phyloP scores from a whole-genome alignment of 2,113 vertebrate genomes.

The Platanista minor region DNA sequence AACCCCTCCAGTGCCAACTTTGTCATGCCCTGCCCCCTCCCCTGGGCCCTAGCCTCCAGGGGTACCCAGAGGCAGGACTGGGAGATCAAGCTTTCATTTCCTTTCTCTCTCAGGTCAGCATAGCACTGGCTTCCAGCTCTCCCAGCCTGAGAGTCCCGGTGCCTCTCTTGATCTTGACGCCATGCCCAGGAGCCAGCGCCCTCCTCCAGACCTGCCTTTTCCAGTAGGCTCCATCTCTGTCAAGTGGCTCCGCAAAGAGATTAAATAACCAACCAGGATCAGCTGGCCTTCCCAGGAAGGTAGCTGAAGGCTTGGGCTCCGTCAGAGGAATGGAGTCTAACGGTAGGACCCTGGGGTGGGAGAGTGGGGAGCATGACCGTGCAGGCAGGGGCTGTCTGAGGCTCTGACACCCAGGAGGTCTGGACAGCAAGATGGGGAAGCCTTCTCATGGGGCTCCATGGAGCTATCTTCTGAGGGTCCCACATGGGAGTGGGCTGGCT shows the following conservation, averaged over 20 bases:
- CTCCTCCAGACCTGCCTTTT: not conserved
- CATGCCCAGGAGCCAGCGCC: not conserved
- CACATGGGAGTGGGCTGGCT: not conserved
- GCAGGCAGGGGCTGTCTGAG: not conserved
- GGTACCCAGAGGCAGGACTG: not conserved
- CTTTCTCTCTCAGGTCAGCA: not conserved
- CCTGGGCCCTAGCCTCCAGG: not conserved
- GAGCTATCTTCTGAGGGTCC: not conserved
- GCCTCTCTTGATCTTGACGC: not conserved
- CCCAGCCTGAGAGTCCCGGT: not conserved
- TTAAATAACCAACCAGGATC: not conserved
- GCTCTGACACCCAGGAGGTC: not conserved
- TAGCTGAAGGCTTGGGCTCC: not conserved
- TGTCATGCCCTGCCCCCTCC: not conserved
- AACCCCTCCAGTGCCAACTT: not conserved
- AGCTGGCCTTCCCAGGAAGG: not conserved
- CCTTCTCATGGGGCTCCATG: not conserved
- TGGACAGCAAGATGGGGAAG: not conserved
- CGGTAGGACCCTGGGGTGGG: accelerated
- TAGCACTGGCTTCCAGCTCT: not conserved
- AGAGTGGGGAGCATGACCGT: accelerated
- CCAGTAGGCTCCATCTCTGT: not conserved
- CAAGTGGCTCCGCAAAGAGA: not conserved
- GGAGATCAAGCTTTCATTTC: not conserved
- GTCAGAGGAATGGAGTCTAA: not conserved